Conservation (phyloP, 30 jellyfish, hydroid and myxozoan species). For the Turritopsis rubra region DNA sequence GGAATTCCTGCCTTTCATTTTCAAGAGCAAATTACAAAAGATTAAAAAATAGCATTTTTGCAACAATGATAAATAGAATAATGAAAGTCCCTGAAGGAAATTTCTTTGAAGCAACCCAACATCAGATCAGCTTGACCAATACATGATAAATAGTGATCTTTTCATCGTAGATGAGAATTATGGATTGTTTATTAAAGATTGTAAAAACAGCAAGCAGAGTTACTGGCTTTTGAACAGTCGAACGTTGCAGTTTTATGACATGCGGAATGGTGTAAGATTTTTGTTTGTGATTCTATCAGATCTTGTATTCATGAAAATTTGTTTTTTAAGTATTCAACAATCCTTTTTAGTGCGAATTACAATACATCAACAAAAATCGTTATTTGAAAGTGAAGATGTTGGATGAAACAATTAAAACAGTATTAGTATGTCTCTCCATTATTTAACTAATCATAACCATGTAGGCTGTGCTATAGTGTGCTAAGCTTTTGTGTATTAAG, state of each 20-base stretch:
- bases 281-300: neutral
- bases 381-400: constrained; percentile 73
- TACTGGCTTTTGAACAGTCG: constrained; percentile 60
- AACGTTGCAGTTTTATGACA: constrained; percentile 54
- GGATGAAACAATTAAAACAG: constrained; percentile 83
- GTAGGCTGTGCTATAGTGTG: too few relatives aligned
- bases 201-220: constrained; percentile 50
- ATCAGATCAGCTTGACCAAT: too few relatives aligned
- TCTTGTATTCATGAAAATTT: neutral
- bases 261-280: constrained; percentile 58
- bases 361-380: constrained; percentile 63
- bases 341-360: constrained; percentile 43
- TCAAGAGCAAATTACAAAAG: too few relatives aligned
- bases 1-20: too few relatives aligned
- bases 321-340: neutral
- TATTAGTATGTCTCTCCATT: constrained; percentile 48
- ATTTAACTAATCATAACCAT: too few relatives aligned
- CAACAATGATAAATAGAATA: too few relatives aligned
- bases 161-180: constrained; percentile 46
- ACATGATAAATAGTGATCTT: too few relatives aligned
- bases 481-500: too few relatives aligned
- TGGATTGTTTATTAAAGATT: constrained; percentile 63
- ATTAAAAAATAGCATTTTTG: too few relatives aligned
- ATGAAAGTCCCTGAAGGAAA: too few relatives aligned
- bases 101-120: too few relatives aligned